Base-by-base conservation (phyloP, 1,140 invertebrate species). In the Harpegnathos saltator region DNA sequence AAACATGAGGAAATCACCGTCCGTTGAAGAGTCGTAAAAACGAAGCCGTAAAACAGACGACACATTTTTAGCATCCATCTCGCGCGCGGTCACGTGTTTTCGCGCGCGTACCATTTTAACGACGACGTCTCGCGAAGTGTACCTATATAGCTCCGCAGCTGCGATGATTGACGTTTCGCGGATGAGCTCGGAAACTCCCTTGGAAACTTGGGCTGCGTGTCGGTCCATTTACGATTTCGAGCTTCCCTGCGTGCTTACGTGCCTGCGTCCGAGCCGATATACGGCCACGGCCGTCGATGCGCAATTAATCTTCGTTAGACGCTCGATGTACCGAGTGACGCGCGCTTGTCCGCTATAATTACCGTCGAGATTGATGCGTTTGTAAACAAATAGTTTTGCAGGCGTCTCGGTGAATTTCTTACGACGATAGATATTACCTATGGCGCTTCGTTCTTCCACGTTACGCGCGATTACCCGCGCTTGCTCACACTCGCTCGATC, bases 11-110 rank as follows among this genome's bases (percentile, higher is more conserved):
- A 83, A 72, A 72, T 29, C 15, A 14, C 14, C 3, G 61, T 69
- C 44, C 24, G 38, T 50, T 52, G 69, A 72, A 33, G 17, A 82
- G 62, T 65, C 65, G n/a, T 82, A 81, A 88, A 87, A 87, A 50
- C 33, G n/a, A 19, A 29, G 22, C 52, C 56, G 66, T 87, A 77
- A 87, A 71, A 81, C 52, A 52, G 29, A 75, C 58, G 50, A 69
- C 58, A 33, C 52, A 72, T 83, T 77, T 68, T 77, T 68, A 58
- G 24, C 50, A 44, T 68, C 52, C 14, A 22, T 38, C 44, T n/a
- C 38, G n/a, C n/a, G n/a, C n/a, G n/a, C n/a, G 19, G n/a, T 22
- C 22, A 24, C 56, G 44, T 24, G 22, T 74, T 48, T 50, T 33
- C 38, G 29, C 7, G 38, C 69, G 33, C 0, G 22, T 48, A 73